Conservation (phyloP, 2,888 invertebrate genomes). For the Meliscaeva auricollis region DNA sequence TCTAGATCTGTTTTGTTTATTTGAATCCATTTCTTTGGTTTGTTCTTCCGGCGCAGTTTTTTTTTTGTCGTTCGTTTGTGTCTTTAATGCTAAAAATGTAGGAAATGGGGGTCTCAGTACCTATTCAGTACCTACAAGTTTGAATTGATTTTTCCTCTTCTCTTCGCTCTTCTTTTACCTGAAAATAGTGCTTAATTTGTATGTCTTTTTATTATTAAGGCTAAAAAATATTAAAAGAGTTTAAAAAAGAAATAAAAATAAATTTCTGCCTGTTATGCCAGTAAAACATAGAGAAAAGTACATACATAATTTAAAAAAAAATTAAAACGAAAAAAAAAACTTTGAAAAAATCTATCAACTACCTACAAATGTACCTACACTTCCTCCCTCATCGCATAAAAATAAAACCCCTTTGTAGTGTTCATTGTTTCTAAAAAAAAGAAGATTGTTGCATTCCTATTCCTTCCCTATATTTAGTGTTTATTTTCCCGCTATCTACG, state of each 20-base stretch:
- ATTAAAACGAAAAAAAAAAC: background rate
- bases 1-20: constrained; percentile 57
- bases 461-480: background rate
- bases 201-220: background rate
- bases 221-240: background rate
- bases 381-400: constrained; percentile 16
- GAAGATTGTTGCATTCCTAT: constrained; percentile 23
- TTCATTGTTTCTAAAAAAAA: background rate
- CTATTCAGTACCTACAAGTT: background rate
- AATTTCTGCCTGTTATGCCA: background rate
- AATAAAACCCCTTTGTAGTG: background rate
- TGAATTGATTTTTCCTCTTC: constrained; percentile 45
- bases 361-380: constrained; percentile 11
- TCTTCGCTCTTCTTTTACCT: background rate
- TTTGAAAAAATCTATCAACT: background rate
- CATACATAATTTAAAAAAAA: background rate
- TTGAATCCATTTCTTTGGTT: constrained; percentile 15
- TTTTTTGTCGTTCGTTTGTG: background rate
- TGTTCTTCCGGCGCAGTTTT: constrained; percentile 26
- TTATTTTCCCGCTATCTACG: background rate
- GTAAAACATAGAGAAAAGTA: background rate
- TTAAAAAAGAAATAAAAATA: background rate
- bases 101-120: background rate
- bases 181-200: constrained; percentile 39
- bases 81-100: background rate